Conservation (phyloP, 2,888 invertebrate species). For the Mesorhabditis sp. region DNA sequence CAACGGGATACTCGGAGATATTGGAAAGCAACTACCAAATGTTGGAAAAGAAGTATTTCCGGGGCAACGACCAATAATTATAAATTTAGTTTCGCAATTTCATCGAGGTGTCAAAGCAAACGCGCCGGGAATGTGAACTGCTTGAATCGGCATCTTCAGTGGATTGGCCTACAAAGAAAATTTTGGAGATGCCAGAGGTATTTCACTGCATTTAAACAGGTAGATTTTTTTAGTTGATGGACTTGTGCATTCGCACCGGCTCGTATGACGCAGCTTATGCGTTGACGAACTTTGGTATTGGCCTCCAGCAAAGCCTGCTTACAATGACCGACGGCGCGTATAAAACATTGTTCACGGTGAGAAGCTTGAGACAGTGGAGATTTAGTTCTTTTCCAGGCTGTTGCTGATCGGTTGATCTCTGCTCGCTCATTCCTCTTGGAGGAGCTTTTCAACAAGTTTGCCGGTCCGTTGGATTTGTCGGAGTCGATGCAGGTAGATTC, state of each 20-base stretch:
- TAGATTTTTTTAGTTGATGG: conserved; percentile 44
- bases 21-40: background rate
- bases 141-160: background rate
- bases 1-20: background rate
- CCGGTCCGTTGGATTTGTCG: conserved; percentile 52
- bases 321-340: background rate
- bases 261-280: conserved; percentile 54
- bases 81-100: background rate
- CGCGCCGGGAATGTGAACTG: background rate
- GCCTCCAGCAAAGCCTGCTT: conserved; percentile 31
- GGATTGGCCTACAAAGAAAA: background rate
- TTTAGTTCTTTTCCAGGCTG: conserved; percentile 27
- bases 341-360: background rate
- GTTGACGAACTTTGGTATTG: conserved; percentile 53
- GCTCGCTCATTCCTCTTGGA: conserved; percentile 50
- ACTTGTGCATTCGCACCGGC: conserved; percentile 52
- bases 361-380: background rate
- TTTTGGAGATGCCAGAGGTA: background rate
- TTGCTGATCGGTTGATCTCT: conserved; percentile 50
- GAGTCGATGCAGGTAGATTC: conserved; percentile 46
- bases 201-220: background rate
- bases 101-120: background rate
- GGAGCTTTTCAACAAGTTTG: conserved; percentile 55
- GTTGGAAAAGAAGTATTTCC: background rate
- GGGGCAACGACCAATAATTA: background rate